phyloP scores from a whole-genome alignment of 2,888 invertebrate genomes.

The Temnothorax ravouxi region DNA sequence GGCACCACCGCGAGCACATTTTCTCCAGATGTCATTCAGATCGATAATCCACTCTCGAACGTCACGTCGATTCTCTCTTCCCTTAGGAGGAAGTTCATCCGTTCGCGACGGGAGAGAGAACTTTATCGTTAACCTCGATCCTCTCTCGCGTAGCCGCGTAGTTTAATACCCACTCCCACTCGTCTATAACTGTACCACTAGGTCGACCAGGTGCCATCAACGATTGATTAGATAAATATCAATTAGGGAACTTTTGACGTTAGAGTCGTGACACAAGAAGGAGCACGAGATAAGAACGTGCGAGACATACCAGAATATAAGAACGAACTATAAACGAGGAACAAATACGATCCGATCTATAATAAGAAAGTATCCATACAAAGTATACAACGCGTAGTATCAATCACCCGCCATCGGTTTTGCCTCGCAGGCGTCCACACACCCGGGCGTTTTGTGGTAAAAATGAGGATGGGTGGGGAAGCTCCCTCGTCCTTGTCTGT shows the following conservation, averaged over 20 bases:
- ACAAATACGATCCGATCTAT: background rate
- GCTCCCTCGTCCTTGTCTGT: conserved; percentile 3
- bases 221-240: conserved; percentile 73
- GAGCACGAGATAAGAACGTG: background rate
- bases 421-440: background rate
- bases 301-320: background rate
- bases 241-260: conserved; percentile 58
- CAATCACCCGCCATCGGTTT: background rate
- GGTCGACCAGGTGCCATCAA: conserved; percentile 77
- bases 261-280: background rate
- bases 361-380: background rate
- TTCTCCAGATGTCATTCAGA: conserved; percentile 51
- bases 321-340: background rate
- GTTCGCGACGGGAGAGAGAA: conserved; percentile 66
- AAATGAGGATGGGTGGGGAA: background rate
- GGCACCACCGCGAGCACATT: conserved; percentile 15
- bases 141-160: conserved; percentile 69
- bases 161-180: conserved; percentile 76
- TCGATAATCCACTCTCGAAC: conserved; percentile 53
- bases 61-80: conserved; percentile 39
- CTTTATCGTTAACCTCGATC: conserved; percentile 83
- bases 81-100: conserved; percentile 49
- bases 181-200: conserved; percentile 79
- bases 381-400: background rate
- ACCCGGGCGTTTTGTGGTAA: background rate